These are phyloP conservation scores for Dipodomys spectabilis DNA, from an alignment of 2,113 vertebrate species.

Conservation along the genomic window DNA sequence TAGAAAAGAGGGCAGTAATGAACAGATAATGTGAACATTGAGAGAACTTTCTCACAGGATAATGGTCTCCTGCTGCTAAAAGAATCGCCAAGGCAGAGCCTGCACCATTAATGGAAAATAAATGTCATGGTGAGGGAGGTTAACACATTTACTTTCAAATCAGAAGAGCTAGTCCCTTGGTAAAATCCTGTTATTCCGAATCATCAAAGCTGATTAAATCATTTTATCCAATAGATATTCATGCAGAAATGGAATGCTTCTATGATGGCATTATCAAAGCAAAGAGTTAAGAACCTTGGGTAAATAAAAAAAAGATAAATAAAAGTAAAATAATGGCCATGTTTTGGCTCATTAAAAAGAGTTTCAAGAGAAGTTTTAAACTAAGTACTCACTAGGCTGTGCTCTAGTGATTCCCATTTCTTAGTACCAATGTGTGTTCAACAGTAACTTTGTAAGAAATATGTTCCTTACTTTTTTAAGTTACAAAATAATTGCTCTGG, in stretches of 20 bases:
- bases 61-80: constrained; percentile 83
- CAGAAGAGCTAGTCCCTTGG: constrained; percentile 63
- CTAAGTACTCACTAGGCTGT: not conserved
- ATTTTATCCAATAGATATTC: constrained; percentile 71
- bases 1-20: constrained; percentile 85
- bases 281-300: constrained; percentile 64
- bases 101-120: constrained; percentile 81
- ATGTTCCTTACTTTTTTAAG: not conserved
- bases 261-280: constrained; percentile 51
- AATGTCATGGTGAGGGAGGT: constrained; percentile 75
- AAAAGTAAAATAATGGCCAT: not conserved
- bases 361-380: not conserved
- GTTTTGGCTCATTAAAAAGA: constrained; percentile 57
- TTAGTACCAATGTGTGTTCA: not conserved
- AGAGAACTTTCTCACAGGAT: constrained; percentile 80
- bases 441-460: not conserved
- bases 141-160: constrained; percentile 80
- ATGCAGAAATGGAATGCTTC: constrained; percentile 16
- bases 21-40: constrained; percentile 83
- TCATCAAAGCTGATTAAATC: constrained; percentile 79
- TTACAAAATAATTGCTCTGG: not conserved
- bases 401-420: not conserved
- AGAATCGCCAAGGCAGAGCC: constrained; percentile 79
- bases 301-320: not conserved
- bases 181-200: constrained; percentile 74